A percentile compares a stretch with the other conserved stretches of the same genome.
These are phyloP conservation scores for Villa cingulata DNA, from an alignment of 2,888 invertebrate genomes.

Conservation along the genomic window DNA sequence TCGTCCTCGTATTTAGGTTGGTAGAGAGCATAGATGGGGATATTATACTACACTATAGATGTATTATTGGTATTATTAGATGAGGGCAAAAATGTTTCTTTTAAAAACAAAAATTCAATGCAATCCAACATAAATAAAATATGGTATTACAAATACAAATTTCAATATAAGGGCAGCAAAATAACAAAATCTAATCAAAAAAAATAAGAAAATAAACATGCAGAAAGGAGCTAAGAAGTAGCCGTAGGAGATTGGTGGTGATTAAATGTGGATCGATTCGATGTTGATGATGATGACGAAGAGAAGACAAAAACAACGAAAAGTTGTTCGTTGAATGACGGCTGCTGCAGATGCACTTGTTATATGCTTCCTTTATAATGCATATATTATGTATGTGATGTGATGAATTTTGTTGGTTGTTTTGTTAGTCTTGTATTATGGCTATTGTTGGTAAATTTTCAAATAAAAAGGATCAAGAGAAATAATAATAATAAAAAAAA, in stretches of 20 bases:
- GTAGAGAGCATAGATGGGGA: no score
- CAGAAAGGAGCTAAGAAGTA: constrained; percentile 1
- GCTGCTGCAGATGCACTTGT: constrained; percentile 9
- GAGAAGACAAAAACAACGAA: no score
- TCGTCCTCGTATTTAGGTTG: no score
- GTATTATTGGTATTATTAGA: not conserved
- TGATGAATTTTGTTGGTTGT: not conserved
- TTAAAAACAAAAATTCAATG: no score
- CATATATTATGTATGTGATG: not conserved
- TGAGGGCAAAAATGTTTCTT: not conserved
- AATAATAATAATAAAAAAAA: no score
- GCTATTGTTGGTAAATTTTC: no score
- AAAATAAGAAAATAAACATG: not conserved
- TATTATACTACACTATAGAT: not conserved
- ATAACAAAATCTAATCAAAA: not conserved
- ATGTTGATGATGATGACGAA: no score
- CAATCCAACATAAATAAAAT: no score
- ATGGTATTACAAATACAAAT: not conserved
- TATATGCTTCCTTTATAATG: constrained; percentile 5
- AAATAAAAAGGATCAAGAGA: not conserved
- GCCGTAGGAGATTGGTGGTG: constrained; percentile 4
- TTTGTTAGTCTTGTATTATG: no score
- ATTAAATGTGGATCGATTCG: no score
- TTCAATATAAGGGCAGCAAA: constrained; percentile 1
- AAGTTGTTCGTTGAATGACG: not conserved